Percentiles rank a stretch among this genome's conserved stretches.
These are phyloP conservation scores for Lutjanus argentimaculatus DNA, from an alignment of 2,797 vertebrate species.

Conservation along the genomic window DNA sequence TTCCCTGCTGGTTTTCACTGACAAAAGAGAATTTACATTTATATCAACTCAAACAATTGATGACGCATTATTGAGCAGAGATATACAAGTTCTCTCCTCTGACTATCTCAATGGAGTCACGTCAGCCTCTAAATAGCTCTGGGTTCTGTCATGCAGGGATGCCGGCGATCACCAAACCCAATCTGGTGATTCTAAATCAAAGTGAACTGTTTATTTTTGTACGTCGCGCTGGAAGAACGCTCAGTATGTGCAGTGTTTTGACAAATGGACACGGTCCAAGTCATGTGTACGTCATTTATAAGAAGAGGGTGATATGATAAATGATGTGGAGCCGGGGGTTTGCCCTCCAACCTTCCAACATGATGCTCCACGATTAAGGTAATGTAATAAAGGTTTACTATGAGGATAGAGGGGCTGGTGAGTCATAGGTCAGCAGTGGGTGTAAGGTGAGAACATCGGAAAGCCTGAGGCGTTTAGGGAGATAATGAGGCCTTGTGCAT, in stretches of 20 bases:
- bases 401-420: conserved; percentile 82
- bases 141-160: conserved; percentile 41
- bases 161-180: conserved; percentile 32
- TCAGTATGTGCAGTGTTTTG: conserved; percentile 54
- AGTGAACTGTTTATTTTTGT: conserved; percentile 40
- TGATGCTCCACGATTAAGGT: conserved; percentile 77
- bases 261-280: conserved; percentile 29
- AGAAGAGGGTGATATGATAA: conserved; percentile 68
- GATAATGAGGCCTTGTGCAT: conserved; percentile 84
- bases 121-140: conserved; percentile 55
- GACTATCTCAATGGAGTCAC: conserved; percentile 45
- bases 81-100: conserved; percentile 45
- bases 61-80: conserved; percentile 28
- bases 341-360: conserved; percentile 74
- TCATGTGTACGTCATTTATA: conserved; percentile 48
- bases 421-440: conserved; percentile 87
- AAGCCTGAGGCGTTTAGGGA: conserved; percentile 82
- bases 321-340: conserved; percentile 51
- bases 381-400: conserved; percentile 84
- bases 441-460: conserved; percentile 85
- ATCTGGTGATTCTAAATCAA: conserved; percentile 66
- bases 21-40: conserved; percentile 13
- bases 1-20: not conserved
- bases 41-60: conserved; percentile 14
- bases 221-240: conserved; percentile 58